Conservation (phyloP, 2,113 vertebrate species). For the Rhynchomys soricoides region DNA sequence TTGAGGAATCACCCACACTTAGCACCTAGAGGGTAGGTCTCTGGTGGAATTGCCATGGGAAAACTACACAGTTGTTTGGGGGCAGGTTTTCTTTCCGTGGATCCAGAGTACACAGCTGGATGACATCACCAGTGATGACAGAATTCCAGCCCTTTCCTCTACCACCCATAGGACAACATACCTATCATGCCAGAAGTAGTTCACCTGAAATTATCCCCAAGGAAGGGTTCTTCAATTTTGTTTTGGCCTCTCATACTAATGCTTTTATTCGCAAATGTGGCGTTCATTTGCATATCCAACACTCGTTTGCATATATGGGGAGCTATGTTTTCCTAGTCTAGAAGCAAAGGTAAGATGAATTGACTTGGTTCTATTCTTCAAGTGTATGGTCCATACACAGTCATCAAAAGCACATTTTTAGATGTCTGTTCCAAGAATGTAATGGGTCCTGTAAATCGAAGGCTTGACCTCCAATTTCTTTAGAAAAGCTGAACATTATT, state of each 20-base stretch:
- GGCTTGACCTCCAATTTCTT: conserved; percentile 56
- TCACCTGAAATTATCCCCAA: not conserved
- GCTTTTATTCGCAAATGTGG: not conserved
- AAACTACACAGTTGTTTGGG: not conserved
- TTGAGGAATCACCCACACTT: not conserved
- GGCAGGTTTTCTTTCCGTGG: not conserved
- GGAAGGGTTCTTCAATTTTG: not conserved
- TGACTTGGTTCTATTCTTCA: not conserved
- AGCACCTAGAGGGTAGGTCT: conserved; percentile 1
- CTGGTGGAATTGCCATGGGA: not conserved
- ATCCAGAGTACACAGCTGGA: not conserved
- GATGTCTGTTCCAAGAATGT: conserved; percentile 42
- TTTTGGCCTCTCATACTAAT: not conserved
- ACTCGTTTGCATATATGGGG: not conserved
- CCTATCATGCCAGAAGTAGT: not conserved
- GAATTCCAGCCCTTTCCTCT: not conserved
- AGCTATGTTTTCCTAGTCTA: not conserved
- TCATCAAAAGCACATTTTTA: conserved; percentile 31
- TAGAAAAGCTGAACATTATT: conserved; percentile 41
- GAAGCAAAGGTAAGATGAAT: conserved; percentile 29
- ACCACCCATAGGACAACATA: not conserved
- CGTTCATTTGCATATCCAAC: not conserved
- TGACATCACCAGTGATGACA: not conserved
- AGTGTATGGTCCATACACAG: not conserved
- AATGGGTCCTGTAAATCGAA: not conserved